Base-by-base conservation (phyloP, 2,113 vertebrate genomes). In the Crotalus viridis region DNA sequence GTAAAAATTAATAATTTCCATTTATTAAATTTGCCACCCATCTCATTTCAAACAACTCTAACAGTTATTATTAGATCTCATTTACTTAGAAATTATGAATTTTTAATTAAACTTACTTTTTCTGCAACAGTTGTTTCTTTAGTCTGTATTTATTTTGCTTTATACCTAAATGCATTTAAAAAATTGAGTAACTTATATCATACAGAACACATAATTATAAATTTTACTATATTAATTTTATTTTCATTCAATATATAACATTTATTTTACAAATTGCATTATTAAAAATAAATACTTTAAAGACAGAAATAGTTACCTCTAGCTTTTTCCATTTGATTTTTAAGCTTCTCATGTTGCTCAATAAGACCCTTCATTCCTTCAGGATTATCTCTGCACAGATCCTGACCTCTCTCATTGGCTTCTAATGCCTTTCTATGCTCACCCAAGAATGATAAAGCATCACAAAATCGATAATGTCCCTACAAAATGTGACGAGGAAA, bases 381-480 rank as follows among this genome's bases (percentile, higher is more conserved):
- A 0, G 91, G 39, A 94, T 96, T 95, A 0, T 94, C 26, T 54
- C 21, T 96, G 96, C 99, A 99, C 1, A 98, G 94, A 1, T 54
- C 91, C 93, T 97, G 98, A 85, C 98, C 99, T 52, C 89, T 97
- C 2, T 43, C 2, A 93, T 99, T 99, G 52, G 98, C 98, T 92
- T 97, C 94, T 13, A 99, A 74, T 10, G 99, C 99, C 95, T 96
- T 96, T 39, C 96, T 90, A 0, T 96, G 64, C 55, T 98, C 96
- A 5, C 98, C 98, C 94, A 99, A 86, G 85, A 90, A 95, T 43
- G 97, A 98, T 90, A 99, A 95, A 0, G 99, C 99, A 95, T 99
- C 99, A 95, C 98, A 99, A 96, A 97, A 99, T 54, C 98, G 98
- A 91, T 99, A 98, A 94, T 99, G 99, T 93, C 99, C 99, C 99